A percentile compares a stretch with the other conserved stretches of the same genome.
Evolutionary conservation across 2,888 invertebrate species (phyloP).

Genomic region (Chrysolina oricalcia): DNA sequence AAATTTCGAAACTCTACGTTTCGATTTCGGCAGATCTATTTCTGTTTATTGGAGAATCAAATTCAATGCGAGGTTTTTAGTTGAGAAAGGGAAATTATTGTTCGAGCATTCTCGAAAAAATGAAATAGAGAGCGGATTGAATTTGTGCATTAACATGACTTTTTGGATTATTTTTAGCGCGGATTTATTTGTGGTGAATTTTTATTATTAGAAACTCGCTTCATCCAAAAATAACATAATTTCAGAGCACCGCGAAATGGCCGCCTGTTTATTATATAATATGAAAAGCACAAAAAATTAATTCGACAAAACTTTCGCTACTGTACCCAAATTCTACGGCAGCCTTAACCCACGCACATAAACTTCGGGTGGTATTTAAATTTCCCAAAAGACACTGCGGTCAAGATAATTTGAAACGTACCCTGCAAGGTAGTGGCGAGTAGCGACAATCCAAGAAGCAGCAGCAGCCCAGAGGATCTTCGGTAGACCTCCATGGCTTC

Average conservation of each 20-base stretch:
- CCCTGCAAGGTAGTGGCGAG: conserved; percentile 76
- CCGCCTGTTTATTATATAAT: conserved; percentile 64
- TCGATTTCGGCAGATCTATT: background rate
- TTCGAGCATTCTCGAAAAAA: background rate
- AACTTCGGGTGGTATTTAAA: conserved; percentile 29
- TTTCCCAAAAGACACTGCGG: conserved; percentile 33
- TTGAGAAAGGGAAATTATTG: background rate
- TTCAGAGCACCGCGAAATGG: conserved; percentile 60
- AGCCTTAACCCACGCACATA: conserved; percentile 44
- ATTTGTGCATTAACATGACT: conserved; percentile 42
- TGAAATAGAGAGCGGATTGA: conserved; percentile 21
- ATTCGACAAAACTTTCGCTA: conserved; percentile 30
- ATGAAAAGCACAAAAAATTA: conserved; percentile 39
- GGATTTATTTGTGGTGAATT: conserved; percentile 62
- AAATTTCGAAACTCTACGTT: conserved; percentile 54
- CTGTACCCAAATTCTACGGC: background rate
- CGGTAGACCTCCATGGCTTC: conserved; percentile 75
- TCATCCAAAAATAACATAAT: conserved; percentile 67
- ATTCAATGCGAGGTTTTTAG: too few relatives aligned
- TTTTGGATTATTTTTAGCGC: conserved; percentile 56
- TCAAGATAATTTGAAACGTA: conserved; percentile 66
- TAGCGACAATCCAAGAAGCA: conserved; percentile 74
- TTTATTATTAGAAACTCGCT: conserved; percentile 66
- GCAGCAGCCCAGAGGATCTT: conserved; percentile 74
- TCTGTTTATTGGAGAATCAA: background rate